These are phyloP conservation scores for Enteromius argenteus DNA, from an alignment of 2,797 vertebrate genomes.

Conservation along the genomic window DNA sequence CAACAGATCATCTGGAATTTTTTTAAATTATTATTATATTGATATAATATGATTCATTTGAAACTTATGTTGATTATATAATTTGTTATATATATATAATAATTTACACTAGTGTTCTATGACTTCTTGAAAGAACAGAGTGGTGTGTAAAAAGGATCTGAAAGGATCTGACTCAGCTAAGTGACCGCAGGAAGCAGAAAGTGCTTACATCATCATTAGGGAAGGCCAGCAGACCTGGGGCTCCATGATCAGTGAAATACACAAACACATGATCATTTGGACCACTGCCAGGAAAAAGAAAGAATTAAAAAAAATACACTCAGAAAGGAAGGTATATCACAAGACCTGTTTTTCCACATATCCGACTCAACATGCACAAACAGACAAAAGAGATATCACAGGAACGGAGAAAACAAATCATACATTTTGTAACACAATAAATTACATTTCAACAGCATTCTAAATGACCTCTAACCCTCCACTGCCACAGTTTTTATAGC, in stretches of 20 bases:
- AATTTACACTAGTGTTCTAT: neutral
- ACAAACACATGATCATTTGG: constrained; percentile 93
- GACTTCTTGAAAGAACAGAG: neutral
- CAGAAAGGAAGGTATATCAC: neutral
- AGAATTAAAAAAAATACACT: neutral
- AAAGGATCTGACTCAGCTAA: neutral
- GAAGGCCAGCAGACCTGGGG: constrained; percentile 90
- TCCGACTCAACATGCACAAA: neutral
- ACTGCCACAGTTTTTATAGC: neutral
- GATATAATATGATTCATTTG: no score
- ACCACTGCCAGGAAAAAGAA: constrained; percentile 80
- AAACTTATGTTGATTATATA: neutral
- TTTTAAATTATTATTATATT: neutral
- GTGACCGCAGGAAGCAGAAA: constrained; percentile 43
- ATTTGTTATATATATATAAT: neutral
- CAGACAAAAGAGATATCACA: neutral
- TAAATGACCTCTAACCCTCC: neutral
- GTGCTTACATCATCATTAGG: constrained; percentile 88
- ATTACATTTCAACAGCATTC: neutral
- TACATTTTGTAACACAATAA: neutral
- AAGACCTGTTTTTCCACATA: constrained; percentile 19
- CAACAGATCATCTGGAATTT: neutral
- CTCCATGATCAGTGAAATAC: constrained; percentile 96
- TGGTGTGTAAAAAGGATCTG: neutral
- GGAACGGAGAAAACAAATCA: neutral